A percentile compares a stretch with the other conserved stretches of the same genome.
Evolutionary conservation across 2,888 invertebrate genomes (phyloP).

Genomic region (Pseudococcus viburni): DNA sequence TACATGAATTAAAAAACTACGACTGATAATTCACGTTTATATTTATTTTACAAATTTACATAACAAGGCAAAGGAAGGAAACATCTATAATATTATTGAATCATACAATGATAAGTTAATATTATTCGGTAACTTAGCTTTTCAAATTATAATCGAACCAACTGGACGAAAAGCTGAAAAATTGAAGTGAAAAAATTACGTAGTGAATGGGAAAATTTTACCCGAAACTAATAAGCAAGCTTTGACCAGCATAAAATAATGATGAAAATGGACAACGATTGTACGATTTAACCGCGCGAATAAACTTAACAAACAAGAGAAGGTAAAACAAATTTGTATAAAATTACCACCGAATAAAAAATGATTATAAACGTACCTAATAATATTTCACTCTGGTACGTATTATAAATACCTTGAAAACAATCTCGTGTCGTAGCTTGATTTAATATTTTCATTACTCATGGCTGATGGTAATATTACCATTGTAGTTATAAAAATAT

Average conservation of each 20-base stretch:
- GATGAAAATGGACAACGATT: neutral
- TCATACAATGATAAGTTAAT: neutral
- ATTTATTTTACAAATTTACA: constrained; percentile 4
- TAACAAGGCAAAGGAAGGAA: neutral
- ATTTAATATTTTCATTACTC: neutral
- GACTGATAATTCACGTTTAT: neutral
- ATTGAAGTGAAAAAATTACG: neutral
- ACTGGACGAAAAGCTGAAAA: neutral
- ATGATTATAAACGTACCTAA: neutral
- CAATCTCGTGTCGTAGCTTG: neutral
- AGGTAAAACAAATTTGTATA: neutral
- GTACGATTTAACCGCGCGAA: neutral
- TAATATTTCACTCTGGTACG: neutral
- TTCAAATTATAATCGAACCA: neutral
- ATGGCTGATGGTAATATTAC: neutral
- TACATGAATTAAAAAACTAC: neutral
- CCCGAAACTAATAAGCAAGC: neutral
- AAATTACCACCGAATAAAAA: neutral
- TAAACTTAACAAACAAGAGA: neutral
- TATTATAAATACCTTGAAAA: neutral
- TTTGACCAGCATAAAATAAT: neutral
- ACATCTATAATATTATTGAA: neutral
- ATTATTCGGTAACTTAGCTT: constrained; percentile 34
- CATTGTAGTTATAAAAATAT: neutral
- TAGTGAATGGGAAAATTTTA: neutral